These are phyloP conservation scores for Urocitellus parryii DNA, from an alignment of 2,113 vertebrate genomes.

Conservation along the genomic window DNA sequence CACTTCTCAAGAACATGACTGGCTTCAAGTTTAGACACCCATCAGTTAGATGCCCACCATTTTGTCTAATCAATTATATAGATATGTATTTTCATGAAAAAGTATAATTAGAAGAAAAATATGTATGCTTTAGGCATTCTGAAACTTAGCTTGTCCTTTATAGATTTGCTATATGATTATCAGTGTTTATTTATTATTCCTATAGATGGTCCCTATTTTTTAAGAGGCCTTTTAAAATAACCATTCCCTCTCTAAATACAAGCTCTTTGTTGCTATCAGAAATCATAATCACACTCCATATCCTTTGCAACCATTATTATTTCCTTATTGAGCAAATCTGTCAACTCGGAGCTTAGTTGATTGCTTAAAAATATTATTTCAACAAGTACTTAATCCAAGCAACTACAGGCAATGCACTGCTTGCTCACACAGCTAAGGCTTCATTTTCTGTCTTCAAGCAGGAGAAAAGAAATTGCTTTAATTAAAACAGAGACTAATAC, in stretches of 20 bases:
- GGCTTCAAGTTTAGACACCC: not conserved
- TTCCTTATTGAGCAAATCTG: not conserved
- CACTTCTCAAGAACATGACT: not conserved
- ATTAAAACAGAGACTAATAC: not conserved
- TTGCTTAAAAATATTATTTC: slow-evolving; percentile 42
- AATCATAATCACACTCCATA: not conserved
- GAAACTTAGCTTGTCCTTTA: not conserved
- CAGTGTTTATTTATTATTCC: not conserved
- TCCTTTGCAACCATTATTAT: not conserved
- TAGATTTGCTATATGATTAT: not conserved
- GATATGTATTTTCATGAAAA: not conserved
- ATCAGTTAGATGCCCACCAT: not conserved
- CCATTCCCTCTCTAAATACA: not conserved
- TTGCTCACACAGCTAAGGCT: not conserved
- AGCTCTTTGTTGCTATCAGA: not conserved
- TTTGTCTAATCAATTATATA: not conserved
- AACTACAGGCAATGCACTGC: not conserved
- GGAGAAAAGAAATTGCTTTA: slow-evolving; percentile 14
- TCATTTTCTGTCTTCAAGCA: slow-evolving; percentile 4
- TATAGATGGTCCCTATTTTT: not conserved
- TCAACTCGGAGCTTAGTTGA: not conserved
- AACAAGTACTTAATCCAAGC: not conserved
- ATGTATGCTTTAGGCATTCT: not conserved
- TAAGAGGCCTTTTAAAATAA: not conserved
- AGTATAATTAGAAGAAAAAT: slow-evolving; percentile 7